Conservation (phyloP, 2,113 vertebrate genomes). For the Cyanoderma ruficeps region DNA sequence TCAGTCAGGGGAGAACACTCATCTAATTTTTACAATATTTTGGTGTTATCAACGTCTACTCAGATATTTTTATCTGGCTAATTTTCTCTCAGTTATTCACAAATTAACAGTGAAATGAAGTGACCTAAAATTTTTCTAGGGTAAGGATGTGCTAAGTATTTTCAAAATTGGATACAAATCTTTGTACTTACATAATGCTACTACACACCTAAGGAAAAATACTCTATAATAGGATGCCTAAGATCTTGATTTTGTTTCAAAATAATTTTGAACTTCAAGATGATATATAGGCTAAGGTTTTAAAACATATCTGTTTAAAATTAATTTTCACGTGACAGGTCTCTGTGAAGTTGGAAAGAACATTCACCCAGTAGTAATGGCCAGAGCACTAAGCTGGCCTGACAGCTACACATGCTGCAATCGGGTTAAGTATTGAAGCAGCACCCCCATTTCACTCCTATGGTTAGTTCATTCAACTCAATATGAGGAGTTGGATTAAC, state of each 20-base stretch:
- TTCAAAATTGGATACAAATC: not conserved
- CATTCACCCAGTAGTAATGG: not conserved
- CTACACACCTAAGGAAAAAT: not conserved
- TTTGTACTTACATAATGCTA: not conserved
- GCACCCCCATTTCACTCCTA: not conserved
- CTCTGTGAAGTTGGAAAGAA: fast-evolving
- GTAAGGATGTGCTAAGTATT: not conserved
- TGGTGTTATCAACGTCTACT: not conserved
- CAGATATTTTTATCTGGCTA: slow-evolving; percentile 16
- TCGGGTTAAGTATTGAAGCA: not conserved
- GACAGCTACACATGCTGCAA: not conserved
- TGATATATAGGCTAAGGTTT: not conserved
- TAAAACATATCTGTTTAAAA: not conserved
- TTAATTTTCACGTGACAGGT: not conserved
- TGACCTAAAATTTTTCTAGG: slow-evolving; percentile 6
- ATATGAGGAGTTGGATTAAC: not conserved
- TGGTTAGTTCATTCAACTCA: not conserved
- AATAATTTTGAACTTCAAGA: not conserved
- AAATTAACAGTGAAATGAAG: not conserved
- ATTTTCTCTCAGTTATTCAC: not conserved
- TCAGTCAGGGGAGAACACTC: not conserved
- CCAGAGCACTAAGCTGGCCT: not conserved
- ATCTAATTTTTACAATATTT: not conserved
- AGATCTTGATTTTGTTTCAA: not conserved
- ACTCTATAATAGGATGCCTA: not conserved